Evolutionary conservation across 2,113 vertebrate genomes (phyloP).

Genomic region (Pelecanoides urinatrix): DNA sequence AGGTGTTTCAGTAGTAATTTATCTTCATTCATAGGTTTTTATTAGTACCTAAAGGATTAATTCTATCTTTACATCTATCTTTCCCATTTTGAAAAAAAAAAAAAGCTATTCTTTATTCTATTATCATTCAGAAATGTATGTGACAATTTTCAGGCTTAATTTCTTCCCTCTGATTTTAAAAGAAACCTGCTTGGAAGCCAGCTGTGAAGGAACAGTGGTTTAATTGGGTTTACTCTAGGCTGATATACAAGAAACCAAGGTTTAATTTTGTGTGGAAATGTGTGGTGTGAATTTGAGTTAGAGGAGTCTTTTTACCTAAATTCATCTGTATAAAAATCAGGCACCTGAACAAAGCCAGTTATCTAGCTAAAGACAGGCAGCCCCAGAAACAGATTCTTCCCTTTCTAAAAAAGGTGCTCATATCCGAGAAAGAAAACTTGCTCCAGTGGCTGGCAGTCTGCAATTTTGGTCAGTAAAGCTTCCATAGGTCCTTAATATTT

Average conservation of each 20-base stretch:
- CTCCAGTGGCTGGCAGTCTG: not conserved
- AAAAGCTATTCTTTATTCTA: not conserved
- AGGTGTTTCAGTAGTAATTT: not conserved
- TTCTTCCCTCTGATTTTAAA: not conserved
- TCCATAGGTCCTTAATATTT: not conserved
- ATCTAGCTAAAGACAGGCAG: not conserved
- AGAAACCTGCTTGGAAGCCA: not conserved
- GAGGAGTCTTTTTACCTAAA: not conserved
- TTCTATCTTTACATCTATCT: not conserved
- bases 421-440: not conserved
- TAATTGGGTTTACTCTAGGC: not conserved
- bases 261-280: not conserved
- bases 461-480: not conserved
- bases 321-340: not conserved
- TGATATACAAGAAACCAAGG: not conserved
- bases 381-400: not conserved
- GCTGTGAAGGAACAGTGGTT: not conserved
- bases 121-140: not conserved
- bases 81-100: not conserved
- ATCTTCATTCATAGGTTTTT: not conserved
- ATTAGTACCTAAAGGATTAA: not conserved
- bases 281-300: not conserved
- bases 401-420: not conserved
- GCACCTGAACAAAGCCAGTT: not conserved
- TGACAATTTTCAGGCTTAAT: not conserved